Evolutionary conservation across 2,797 vertebrate genomes (phyloP), one percentile per base, ranked within the genome.

Genomic region (Garrulus glandarius): DNA sequence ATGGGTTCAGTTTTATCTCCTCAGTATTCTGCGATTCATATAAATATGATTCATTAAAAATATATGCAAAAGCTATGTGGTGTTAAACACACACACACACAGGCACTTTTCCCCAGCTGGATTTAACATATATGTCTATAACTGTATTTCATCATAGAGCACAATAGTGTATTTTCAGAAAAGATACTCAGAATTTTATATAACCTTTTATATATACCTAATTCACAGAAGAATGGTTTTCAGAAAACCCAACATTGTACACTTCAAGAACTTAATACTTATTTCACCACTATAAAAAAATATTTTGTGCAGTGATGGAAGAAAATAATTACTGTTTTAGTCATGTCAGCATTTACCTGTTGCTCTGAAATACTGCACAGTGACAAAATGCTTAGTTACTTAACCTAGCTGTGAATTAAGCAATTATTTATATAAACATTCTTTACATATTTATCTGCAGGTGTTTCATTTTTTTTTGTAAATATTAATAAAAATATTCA

Each of bases 271-370:
- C 56, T 94, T 96, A 89, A 93, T 89, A 92, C 72, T 94, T 80
- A 84, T 77, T 95, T 96, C 84, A 83, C 63, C 67, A 93, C 39
- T 93, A 89, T 84, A 91, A 81, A 81, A 29, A 94, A 84, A 47
- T 93, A n/a, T 43, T 89, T 92, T 29, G 56, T 76, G 44, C 27
- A 61, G 24, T 46, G 64, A 92, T 65, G 63, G 79, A 80, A 80
- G 57, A 85, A 79, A 95, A 93, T 84, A 90, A 94, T 93, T 84
- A 91, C n/a, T 23, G 57, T 92, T 95, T 92, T 57, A 84, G 61
- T 53, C 56, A 71, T 24, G 50, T 71, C 43, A 85, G 24, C 56
- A 79, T 83, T 97, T 97, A 97, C 97, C 96, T 98, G 96, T 97
- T 97, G 96, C 94, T 97, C 34, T 89, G 53, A 97, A 95, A 97